Evolutionary conservation across 1,140 invertebrate genomes (phyloP).

Genomic region (Episyrphus balteatus): DNA sequence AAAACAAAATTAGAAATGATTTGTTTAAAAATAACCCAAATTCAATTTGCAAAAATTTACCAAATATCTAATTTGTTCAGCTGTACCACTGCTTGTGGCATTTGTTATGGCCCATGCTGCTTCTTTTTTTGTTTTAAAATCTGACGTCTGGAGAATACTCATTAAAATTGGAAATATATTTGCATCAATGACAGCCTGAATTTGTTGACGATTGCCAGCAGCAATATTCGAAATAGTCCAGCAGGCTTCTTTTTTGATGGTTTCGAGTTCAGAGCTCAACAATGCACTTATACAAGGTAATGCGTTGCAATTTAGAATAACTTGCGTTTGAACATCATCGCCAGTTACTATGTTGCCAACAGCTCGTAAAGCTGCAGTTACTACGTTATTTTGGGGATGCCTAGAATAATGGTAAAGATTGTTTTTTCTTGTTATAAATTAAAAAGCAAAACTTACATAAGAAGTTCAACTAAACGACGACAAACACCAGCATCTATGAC

Average conservation of each 20-base stretch:
- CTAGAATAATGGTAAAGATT: constrained; percentile 38
- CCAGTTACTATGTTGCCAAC: constrained; percentile 98
- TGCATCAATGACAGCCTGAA: constrained; percentile 89
- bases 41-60: constrained; percentile 6
- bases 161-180: constrained; percentile 90
- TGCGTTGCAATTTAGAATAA: constrained; percentile 83
- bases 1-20: background rate
- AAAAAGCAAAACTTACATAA: constrained; percentile 55
- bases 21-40: background rate
- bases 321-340: constrained; percentile 94
- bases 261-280: constrained; percentile 68
- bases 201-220: constrained; percentile 88
- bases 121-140: constrained; percentile 96
- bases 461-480: constrained; percentile 81
- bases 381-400: constrained; percentile 79
- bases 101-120: constrained; percentile 98
- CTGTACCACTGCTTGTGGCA: constrained; percentile 87
- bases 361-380: constrained; percentile 88
- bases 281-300: constrained; percentile 76
- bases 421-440: background rate
- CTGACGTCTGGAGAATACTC: constrained; percentile 79
- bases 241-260: constrained; percentile 90
- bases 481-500: constrained; percentile 96
- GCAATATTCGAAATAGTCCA: constrained; percentile 99
- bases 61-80: constrained; percentile 77